Evolutionary conservation across 2,797 vertebrate species (phyloP).

Genomic region (Danio kyathit): DNA sequence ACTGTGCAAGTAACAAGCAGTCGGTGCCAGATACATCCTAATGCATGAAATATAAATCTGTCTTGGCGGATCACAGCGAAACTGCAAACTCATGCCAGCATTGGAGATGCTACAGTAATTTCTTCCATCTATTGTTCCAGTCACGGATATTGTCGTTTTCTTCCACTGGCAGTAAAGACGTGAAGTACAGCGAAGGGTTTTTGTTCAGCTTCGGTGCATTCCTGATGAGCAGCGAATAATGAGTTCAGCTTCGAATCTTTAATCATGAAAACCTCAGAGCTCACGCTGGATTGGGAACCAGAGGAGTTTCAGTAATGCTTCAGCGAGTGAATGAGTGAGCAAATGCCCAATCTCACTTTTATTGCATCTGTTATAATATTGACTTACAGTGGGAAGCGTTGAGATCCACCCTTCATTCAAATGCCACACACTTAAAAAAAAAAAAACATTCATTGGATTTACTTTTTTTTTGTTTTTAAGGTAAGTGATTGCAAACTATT

Average conservation of each 20-base stretch:
- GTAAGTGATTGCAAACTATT: too few species aligned
- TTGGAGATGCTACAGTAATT: constrained; percentile 42
- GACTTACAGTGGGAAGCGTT: constrained; percentile 51
- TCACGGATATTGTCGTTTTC: constrained; percentile 46
- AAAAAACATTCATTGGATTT: too few species aligned
- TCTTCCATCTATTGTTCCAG: constrained; percentile 56
- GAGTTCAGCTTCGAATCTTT: constrained; percentile 48
- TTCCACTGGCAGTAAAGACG: constrained; percentile 39
- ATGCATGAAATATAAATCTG: constrained; percentile 24
- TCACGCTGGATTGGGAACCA: constrained; percentile 51
- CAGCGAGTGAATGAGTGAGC: constrained; percentile 36
- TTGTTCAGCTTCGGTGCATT: constrained; percentile 37
- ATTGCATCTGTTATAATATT: constrained; percentile 62
- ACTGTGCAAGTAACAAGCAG: not conserved
- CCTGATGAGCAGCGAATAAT: constrained; percentile 44
- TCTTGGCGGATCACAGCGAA: constrained; percentile 19
- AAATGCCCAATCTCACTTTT: constrained; percentile 50
- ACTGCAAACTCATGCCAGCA: constrained; percentile 18
- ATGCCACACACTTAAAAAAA: not conserved
- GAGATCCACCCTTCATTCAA: constrained; percentile 34
- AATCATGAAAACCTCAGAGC: constrained; percentile 56
- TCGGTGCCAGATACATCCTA: constrained; percentile 30
- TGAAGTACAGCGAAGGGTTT: constrained; percentile 36
- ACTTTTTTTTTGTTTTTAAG: too few species aligned
- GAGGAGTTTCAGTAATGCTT: constrained; percentile 40